phyloP scores from a whole-genome alignment of 2,888 invertebrate species.

The Physocephala rufipes region DNA sequence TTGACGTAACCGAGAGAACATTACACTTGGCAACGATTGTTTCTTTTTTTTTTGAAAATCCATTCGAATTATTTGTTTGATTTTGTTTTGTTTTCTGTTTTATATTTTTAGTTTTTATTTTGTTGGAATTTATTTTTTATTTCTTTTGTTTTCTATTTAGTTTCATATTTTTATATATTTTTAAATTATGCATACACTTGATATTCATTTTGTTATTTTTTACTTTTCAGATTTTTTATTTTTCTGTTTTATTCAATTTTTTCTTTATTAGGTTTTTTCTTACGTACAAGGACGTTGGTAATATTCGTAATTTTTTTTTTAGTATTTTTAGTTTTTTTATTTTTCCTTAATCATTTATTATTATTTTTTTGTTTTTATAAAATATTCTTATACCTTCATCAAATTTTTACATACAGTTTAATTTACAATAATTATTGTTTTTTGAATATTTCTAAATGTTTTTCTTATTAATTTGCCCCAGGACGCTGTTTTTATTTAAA shows the following conservation, averaged over 20 bases:
- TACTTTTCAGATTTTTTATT: neutral
- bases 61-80: neutral
- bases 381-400: too few relatives aligned
- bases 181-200: neutral
- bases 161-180: too few relatives aligned
- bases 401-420: neutral
- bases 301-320: too few relatives aligned
- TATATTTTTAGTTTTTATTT: neutral
- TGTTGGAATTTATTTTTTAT: neutral
- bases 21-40: too few relatives aligned
- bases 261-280: too few relatives aligned
- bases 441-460: neutral
- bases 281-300: too few relatives aligned
- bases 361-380: neutral
- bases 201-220: neutral
- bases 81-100: neutral
- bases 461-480: neutral
- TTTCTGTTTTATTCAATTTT: too few relatives aligned
- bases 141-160: too few relatives aligned
- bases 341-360: neutral
- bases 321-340: neutral
- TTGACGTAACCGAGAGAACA: too few relatives aligned
- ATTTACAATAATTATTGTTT: neutral
- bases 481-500: neutral
- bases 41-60: conserved; percentile 39